A percentile compares a stretch with the other conserved stretches of the same genome.
These are phyloP conservation scores for Romanogobio albipinnatus DNA, from an alignment of 2,113 vertebrate genomes.

Conservation along the genomic window DNA sequence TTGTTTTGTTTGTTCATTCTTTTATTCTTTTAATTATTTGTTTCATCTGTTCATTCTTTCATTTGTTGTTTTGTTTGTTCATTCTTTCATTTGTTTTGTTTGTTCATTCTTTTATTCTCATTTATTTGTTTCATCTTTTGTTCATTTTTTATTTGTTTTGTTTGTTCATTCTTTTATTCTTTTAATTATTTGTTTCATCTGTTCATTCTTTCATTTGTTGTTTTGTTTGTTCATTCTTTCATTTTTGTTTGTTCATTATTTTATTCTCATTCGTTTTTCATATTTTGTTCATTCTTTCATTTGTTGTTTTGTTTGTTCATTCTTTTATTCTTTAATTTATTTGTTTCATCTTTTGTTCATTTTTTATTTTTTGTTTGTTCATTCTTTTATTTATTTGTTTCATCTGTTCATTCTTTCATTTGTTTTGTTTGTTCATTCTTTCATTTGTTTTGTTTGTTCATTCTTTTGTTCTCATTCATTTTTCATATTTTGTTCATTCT, in stretches of 20 bases:
- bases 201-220: no score
- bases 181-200: no score
- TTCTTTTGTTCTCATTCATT: constrained; percentile 11
- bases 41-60: no score
- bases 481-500: constrained; percentile 20
- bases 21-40: no score
- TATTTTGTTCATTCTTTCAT: no score
- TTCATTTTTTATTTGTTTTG: no score
- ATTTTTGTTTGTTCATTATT: constrained; percentile 29
- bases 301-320: no score
- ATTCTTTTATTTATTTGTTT: neutral
- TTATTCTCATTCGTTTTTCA: constrained; percentile 54
- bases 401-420: neutral
- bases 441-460: constrained; percentile 3
- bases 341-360: neutral
- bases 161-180: no score
- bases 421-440: neutral
- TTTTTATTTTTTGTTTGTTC: constrained; percentile 47
- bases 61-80: no score
- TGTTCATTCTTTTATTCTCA: no score
- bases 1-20: neutral
- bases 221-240: constrained; percentile 22
- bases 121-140: no score
- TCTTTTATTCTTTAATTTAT: constrained; percentile 24
- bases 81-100: no score